Evolutionary conservation across 2,113 vertebrate species (phyloP), one percentile per base, ranked within the genome.

Genomic region (Ranitomeya imitator): DNA sequence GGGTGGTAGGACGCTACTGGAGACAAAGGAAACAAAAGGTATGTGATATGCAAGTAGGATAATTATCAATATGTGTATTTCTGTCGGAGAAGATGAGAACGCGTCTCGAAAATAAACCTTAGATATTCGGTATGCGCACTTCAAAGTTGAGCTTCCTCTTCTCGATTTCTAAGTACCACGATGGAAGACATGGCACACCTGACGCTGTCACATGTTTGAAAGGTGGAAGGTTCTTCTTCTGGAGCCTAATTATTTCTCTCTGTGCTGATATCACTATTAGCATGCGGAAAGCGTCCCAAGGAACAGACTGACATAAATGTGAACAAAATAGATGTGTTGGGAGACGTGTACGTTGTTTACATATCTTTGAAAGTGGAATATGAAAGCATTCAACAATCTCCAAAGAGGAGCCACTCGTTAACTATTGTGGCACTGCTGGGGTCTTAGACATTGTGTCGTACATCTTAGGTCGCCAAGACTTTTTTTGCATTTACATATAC

Each of bases 171-270:
- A 83, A 83, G 52, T 83, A 77, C 8, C 23, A 61, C 19, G 15
- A 67, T 23, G 61, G 26, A 26, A 61, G 55, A 67, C 19, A 71
- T 13, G 18, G 61, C 69, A 31, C 63, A 88, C 31, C 80, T 83
- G 86, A 83, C 69, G 18, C 82, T 87, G 85, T 91, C 87, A 86
- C 69, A 90, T 55, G 18, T 37, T 85, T 90, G 76, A 90, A 89
- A 91, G 88, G 86, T 88, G 91, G 78, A 92, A 92, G 92, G 92
- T 92, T 92, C 92, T 91, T 89, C 90, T 92, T 90, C 90, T 86
- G 91, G 91, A 92, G 90, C 86, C 92, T 93, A 92, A 94, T 92
- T 94, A 91, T 91, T 91, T 88, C 37, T 59, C 23, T 0, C 85
- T 90, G 90, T 91, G 91, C 90, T 90, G 91, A 93, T 92, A 92